These are phyloP conservation scores for Linnaemya vulpina DNA, from an alignment of 2,888 invertebrate genomes.

Conservation along the genomic window DNA sequence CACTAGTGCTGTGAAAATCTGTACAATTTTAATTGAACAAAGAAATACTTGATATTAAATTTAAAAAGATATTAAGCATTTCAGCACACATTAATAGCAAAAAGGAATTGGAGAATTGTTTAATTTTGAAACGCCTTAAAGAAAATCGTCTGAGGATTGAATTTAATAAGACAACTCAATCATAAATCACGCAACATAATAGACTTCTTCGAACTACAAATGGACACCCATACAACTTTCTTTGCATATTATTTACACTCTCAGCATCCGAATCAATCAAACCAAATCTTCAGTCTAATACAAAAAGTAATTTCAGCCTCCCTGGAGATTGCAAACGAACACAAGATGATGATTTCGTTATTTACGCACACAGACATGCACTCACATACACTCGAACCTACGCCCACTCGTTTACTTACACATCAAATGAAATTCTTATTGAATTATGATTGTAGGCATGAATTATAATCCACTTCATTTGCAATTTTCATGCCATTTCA, in stretches of 20 bases:
- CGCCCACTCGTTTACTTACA: not conserved
- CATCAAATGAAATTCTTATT: conserved; percentile 48
- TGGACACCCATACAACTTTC: conserved; percentile 22
- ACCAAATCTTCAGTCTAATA: conserved; percentile 26
- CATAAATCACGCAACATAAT: conserved; percentile 67
- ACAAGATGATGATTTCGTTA: conserved; percentile 8
- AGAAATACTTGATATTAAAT: not conserved
- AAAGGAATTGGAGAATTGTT: conserved; percentile 41
- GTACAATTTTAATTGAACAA: not conserved
- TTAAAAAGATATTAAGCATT: conserved; percentile 4
- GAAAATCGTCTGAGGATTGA: conserved; percentile 10
- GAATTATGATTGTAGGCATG: conserved; percentile 68
- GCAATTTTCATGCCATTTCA: conserved; percentile 70
- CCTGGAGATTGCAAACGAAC: conserved; percentile 38
- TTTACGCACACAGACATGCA: not conserved
- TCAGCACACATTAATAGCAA: conserved; percentile 16
- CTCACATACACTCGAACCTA: not conserved
- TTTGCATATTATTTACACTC: conserved; percentile 32
- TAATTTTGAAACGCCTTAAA: conserved; percentile 40
- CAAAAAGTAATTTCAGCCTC: conserved; percentile 28
- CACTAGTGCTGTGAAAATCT: not conserved
- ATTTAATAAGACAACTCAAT: conserved; percentile 54
- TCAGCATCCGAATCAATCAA: conserved; percentile 63
- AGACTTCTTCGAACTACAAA: conserved; percentile 41
- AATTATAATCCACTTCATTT: conserved; percentile 74